A percentile compares a stretch with the other conserved stretches of the same genome.
These are phyloP conservation scores for Buathra laborator DNA, from an alignment of 2,888 invertebrate genomes.

Conservation along the genomic window DNA sequence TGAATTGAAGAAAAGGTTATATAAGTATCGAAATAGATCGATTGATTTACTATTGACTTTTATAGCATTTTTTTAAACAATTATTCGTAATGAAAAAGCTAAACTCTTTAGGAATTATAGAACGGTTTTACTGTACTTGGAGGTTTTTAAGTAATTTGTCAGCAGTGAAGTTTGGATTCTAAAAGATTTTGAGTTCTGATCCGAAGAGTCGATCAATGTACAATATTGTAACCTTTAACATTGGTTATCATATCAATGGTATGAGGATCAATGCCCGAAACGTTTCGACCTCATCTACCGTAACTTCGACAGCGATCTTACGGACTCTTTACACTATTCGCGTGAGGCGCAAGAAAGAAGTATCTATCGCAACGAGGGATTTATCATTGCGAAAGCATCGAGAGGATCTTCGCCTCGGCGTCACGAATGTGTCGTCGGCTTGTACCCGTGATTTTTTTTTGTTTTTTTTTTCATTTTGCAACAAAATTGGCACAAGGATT, in stretches of 20 bases:
- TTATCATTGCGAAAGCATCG: slow-evolving; percentile 49
- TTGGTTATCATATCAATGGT: background rate
- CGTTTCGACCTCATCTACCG: slow-evolving; percentile 7
- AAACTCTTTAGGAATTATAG: too few species aligned
- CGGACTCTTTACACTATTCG: slow-evolving; percentile 39
- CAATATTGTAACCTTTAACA: background rate
- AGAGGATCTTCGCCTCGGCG: slow-evolving; percentile 25
- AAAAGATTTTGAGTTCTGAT: background rate
- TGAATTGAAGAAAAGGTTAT: too few species aligned
- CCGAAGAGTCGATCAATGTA: background rate
- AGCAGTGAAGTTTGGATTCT: background rate
- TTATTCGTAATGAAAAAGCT: too few species aligned
- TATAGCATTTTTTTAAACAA: too few species aligned
- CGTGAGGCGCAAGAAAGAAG: slow-evolving; percentile 49
- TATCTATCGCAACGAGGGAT: slow-evolving; percentile 50
- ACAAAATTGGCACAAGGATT: slow-evolving; percentile 73
- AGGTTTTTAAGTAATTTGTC: background rate
- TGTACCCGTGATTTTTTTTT: slow-evolving; percentile 63
- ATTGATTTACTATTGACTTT: too few species aligned
- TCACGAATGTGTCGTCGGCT: slow-evolving; percentile 28
- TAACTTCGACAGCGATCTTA: slow-evolving; percentile 11
- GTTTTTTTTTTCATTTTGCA: slow-evolving; percentile 42
- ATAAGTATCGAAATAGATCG: too few species aligned
- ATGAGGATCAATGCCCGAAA: slow-evolving; percentile 4
- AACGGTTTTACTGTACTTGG: too few species aligned